Conservation (phyloP, 2,113 vertebrate genomes). For the Myodes glareolus region DNA sequence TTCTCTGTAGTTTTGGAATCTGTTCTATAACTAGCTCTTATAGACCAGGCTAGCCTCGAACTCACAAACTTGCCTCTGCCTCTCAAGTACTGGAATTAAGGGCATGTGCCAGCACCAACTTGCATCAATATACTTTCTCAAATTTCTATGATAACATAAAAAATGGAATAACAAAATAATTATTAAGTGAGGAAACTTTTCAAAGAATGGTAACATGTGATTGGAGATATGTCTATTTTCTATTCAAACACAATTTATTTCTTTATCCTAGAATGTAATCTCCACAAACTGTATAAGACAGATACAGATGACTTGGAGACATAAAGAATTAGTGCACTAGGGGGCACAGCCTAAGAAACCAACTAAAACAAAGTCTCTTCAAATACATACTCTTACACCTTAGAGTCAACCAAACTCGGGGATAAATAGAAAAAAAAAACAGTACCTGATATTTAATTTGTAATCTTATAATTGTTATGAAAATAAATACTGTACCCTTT, state of each 20-base stretch:
- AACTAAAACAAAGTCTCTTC: background rate
- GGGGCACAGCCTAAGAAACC: background rate
- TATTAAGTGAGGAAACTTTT: slow-evolving; percentile 43
- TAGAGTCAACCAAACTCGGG: background rate
- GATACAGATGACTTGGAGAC: slow-evolving; percentile 35
- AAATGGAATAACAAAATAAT: slow-evolving; percentile 35
- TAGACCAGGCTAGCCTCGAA: too few species aligned
- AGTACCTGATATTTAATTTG: background rate
- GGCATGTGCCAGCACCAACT: too few species aligned
- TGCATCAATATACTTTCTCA: background rate
- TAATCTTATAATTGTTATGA: background rate
- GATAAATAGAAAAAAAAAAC: background rate
- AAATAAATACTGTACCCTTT: background rate
- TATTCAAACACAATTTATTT: slow-evolving; percentile 51
- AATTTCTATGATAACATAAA: background rate
- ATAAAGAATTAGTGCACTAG: background rate
- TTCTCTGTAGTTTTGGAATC: too few species aligned
- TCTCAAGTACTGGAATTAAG: too few species aligned
- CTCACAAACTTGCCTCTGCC: too few species aligned
- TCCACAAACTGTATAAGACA: slow-evolving; percentile 7
- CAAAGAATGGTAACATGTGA: slow-evolving; percentile 11
- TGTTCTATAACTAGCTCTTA: too few species aligned
- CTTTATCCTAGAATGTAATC: slow-evolving; percentile 53
- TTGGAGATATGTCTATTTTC: slow-evolving; percentile 24
- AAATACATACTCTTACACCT: background rate